A percentile compares a stretch with the other conserved stretches of the same genome.
These are phyloP conservation scores for Drosophila carrolli DNA, from an alignment of 1,140 invertebrate species.

Conservation along the genomic window DNA sequence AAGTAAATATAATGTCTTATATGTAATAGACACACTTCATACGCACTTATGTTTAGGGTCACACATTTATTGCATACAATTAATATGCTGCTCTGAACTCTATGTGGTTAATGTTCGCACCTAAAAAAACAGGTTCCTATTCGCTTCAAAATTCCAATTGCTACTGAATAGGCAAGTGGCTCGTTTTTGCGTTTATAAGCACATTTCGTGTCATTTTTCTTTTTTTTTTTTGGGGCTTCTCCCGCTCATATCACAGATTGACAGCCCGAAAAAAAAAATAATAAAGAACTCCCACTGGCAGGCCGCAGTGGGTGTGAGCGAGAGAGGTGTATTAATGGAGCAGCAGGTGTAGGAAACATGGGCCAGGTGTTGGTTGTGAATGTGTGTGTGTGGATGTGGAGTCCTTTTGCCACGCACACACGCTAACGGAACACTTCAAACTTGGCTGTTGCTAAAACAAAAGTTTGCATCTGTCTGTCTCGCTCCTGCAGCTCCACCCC, in stretches of 20 bases:
- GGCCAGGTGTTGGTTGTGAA: constrained; percentile 28
- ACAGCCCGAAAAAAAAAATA: constrained; percentile 51
- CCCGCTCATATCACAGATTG: constrained; percentile 74
- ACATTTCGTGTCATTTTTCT: constrained; percentile 76
- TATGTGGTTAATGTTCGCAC: constrained; percentile 39
- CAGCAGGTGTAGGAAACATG: constrained; percentile 9
- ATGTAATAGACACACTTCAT: constrained; percentile 6
- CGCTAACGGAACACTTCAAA: constrained; percentile 63
- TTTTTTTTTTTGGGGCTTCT: constrained; percentile 51
- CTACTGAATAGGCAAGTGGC: constrained; percentile 66
- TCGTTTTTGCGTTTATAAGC: constrained; percentile 75
- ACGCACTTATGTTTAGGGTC: constrained; percentile 7
- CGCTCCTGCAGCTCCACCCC: constrained; percentile 2
- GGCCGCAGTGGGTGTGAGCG: constrained; percentile 17
- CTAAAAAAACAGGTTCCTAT: constrained; percentile 47
- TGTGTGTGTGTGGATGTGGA: constrained; percentile 26
- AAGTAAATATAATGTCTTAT: no score
- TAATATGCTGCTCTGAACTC: constrained; percentile 10
- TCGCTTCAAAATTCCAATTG: constrained; percentile 76
- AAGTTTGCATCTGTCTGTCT: constrained; percentile 67
- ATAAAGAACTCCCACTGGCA: constrained; percentile 41
- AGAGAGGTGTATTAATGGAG: background rate
- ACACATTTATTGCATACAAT: constrained; percentile 18
- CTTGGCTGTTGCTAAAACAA: constrained; percentile 79
- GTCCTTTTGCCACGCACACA: constrained; percentile 65